Evolutionary conservation across 2,888 invertebrate species (phyloP), one percentile per base, ranked within the genome.

Genomic region (Corythucha ciliata): DNA sequence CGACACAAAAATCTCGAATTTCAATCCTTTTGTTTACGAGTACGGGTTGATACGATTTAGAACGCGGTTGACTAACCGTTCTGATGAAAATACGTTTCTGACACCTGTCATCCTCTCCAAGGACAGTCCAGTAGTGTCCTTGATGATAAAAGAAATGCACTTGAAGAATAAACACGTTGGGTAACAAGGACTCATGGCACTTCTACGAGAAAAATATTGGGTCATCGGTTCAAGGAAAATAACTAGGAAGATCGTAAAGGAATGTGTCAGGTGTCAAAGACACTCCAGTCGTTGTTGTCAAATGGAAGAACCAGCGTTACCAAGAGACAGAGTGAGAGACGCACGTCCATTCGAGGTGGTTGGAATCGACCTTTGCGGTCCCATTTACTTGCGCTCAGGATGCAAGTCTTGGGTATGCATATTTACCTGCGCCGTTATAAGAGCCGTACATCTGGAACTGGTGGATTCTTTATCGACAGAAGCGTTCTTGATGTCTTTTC

Each of bases 351-450:
- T 65, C 65, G 68, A 69, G 53, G 59, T 68, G 26, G 60, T 63
- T 4, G 69, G 69, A 1, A 68, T 68, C 2, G 53, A 55, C 20
- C 33, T 39, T 21, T 56, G 56, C 8, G 54, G 57, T 7, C 52
- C 57, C 2, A 18, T 57, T 5, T 56, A 45, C 40, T 18, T 56
- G 4, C 48, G 36, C 24, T 44, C 41, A 46, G 51, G 52, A 5
- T 10, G 48, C 14, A 64, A 65, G 41, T 59, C 56, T 4, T 68
- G 64, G 63, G 58, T 69, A 8, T 57, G 60, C 10, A 29, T 70
- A 6, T 65, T 63, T 50, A 69, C 68, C 0, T 70, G 69, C 59
- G 65, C 68, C 1, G 59, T 66, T 0, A 68, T 65, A 29, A 53
- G 67, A 14, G 62, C 63, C 0, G 57, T 69, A 4, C 68, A 69